Base-by-base conservation (phyloP, 2,113 vertebrate genomes). In the Gallinago media region DNA sequence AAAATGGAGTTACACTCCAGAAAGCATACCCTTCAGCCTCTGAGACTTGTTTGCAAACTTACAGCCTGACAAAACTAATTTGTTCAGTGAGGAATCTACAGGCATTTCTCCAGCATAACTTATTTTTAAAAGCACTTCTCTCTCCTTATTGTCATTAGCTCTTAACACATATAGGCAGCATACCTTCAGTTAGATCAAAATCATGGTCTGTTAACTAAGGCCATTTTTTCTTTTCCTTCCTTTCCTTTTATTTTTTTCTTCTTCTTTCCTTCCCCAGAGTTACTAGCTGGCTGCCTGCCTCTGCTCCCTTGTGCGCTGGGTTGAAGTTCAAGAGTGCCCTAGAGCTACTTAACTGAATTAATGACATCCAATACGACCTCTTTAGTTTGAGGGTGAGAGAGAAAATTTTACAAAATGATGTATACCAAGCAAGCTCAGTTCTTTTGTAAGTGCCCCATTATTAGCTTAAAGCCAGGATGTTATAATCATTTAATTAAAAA, bases 321-420 rank as follows among this genome's bases (percentile, higher is more conserved):
- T 97, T 96, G 81, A 92, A 96, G 89, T 89, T 96, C 91, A 96
- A 79, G 76, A 89, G 52, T 68, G 77, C 22, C 89, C 73, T 56
- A 82, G 81, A 91, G 87, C 73, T 94, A 70, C 77, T 89, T 65
- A 73, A 61, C 66, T 70, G 74, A 85, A 94, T 91, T 91, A 78
- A 91, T 91, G 78, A 26, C 58, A 68, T 49, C 40, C 44, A 68
- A 9, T 61, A 56, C 68, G 66, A 93, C 93, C 78, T 87, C 49
- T 55, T 81, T 81, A 82, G 52, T 89, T 72, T 61, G 58, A 88
- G 21, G 40, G 32, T 55, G 44, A 94, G 61, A 82, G 23, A 81
- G 32, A 46, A 25, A 95, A 70, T 72, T 92, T 93, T 94, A 71
- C 38, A 59, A 62, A 81, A 89, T 76, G 31, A 94, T 85, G 25